phyloP scores from a whole-genome alignment of 2,113 vertebrate species.

The Pelodiscus sinensis region DNA sequence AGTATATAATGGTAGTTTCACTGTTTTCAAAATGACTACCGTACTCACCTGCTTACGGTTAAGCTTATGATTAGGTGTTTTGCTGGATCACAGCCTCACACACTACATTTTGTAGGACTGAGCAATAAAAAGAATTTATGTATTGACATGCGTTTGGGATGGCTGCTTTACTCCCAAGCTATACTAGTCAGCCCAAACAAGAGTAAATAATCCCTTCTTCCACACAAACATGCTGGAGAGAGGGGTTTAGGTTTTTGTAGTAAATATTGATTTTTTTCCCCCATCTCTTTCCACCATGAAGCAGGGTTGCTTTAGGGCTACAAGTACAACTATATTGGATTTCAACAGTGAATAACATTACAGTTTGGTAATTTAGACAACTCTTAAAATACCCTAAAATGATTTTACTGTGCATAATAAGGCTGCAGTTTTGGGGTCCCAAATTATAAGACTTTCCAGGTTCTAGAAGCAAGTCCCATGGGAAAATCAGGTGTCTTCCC shows the following conservation, averaged over 20 bases:
- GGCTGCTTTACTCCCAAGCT: slow-evolving; percentile 32
- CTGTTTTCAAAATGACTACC: slow-evolving; percentile 67
- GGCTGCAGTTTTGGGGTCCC: not conserved
- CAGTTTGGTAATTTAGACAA: fast-evolving
- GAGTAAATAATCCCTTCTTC: slow-evolving; percentile 36
- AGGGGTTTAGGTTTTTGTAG: not conserved
- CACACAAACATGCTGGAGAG: slow-evolving; percentile 2
- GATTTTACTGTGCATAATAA: not conserved
- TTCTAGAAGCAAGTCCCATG: not conserved
- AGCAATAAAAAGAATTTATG: slow-evolving; percentile 66
- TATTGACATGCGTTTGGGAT: slow-evolving; percentile 65
- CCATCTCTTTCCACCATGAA: not conserved
- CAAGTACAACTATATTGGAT: not conserved
- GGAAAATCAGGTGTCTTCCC: not conserved
- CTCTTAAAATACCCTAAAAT: not conserved
- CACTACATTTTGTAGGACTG: slow-evolving; percentile 57
- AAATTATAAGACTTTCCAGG: not conserved
- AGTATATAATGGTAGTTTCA: slow-evolving; percentile 53
- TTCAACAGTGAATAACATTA: slow-evolving; percentile 24
- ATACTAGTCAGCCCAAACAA: not conserved
- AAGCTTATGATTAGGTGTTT: slow-evolving; percentile 38
- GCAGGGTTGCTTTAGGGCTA: not conserved
- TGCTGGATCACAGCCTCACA: not conserved
- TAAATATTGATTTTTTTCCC: not conserved
- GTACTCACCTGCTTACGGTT: slow-evolving; percentile 64